Percentiles rank a stretch among this genome's conserved stretches.
phyloP scores from a whole-genome alignment of 1,140 invertebrate species.

The Harpegnathos saltator region DNA sequence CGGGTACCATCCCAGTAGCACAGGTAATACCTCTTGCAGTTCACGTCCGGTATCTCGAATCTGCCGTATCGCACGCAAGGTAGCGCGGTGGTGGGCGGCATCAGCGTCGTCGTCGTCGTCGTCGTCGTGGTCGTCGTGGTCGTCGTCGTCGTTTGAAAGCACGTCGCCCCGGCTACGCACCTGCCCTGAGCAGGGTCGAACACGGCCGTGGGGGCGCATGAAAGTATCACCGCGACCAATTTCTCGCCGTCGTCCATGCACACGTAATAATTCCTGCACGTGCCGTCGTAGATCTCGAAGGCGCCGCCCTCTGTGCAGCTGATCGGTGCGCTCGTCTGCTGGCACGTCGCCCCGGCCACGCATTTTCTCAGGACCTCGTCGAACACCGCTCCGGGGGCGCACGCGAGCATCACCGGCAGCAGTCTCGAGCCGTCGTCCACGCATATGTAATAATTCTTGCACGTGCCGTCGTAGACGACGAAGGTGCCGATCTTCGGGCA shows the following conservation, averaged over 20 bases:
- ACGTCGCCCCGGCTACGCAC: neutral
- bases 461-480: constrained; percentile 37
- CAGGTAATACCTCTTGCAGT: constrained; percentile 48
- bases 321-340: neutral
- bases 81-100: neutral
- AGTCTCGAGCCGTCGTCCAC: neutral
- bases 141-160: constrained; percentile 13
- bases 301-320: neutral
- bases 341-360: neutral
- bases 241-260: neutral
- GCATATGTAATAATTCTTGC: constrained; percentile 55
- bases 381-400: constrained; percentile 4
- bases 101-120: neutral
- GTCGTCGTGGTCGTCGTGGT: neutral
- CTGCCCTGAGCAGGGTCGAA: neutral
- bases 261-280: constrained; percentile 50
- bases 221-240: neutral
- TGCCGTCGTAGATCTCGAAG: constrained; percentile 32
- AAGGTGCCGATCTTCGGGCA: neutral
- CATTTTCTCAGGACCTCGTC: neutral
- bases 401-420: neutral
- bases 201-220: neutral
- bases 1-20: neutral
- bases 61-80: neutral
- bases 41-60: neutral